phyloP scores from a whole-genome alignment of 2,888 invertebrate genomes.

The Rosalia funebris region DNA sequence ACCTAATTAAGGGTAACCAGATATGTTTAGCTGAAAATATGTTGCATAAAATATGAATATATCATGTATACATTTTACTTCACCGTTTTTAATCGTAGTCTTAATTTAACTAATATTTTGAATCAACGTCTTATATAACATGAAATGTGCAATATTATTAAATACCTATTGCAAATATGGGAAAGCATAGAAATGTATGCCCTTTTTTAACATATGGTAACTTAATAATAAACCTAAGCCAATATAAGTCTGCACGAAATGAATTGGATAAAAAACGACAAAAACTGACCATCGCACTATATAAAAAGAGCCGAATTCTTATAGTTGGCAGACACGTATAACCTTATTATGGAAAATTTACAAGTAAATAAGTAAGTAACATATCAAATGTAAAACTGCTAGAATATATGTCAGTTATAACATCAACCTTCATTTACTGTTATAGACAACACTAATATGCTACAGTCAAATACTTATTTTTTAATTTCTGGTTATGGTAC shows the following conservation, averaged over 20 bases:
- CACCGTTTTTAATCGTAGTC: too few relatives aligned
- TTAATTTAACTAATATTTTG: too few relatives aligned
- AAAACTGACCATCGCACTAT: conserved; percentile 16
- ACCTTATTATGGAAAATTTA: neutral
- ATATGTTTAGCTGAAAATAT: too few relatives aligned
- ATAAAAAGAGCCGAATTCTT: conserved; percentile 9
- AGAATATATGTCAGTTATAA: neutral
- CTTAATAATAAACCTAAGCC: conserved; percentile 10
- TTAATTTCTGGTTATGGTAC: neutral
- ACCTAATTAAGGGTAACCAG: too few relatives aligned
- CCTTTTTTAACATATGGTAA: too few relatives aligned
- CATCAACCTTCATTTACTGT: neutral
- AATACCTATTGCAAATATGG: too few relatives aligned
- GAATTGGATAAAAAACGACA: conserved; percentile 15
- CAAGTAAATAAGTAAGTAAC: neutral
- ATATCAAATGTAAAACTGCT: neutral
- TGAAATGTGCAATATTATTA: too few relatives aligned
- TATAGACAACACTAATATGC: neutral
- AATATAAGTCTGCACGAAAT: conserved; percentile 15
- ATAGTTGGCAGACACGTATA: conserved; percentile 5
- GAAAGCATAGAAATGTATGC: too few relatives aligned
- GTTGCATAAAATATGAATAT: too few relatives aligned
- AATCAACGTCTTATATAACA: too few relatives aligned
- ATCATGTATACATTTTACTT: too few relatives aligned
- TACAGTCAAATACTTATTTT: neutral